Conservation (phyloP, 2,113 vertebrate genomes). For the Salvelinus alpinus region DNA sequence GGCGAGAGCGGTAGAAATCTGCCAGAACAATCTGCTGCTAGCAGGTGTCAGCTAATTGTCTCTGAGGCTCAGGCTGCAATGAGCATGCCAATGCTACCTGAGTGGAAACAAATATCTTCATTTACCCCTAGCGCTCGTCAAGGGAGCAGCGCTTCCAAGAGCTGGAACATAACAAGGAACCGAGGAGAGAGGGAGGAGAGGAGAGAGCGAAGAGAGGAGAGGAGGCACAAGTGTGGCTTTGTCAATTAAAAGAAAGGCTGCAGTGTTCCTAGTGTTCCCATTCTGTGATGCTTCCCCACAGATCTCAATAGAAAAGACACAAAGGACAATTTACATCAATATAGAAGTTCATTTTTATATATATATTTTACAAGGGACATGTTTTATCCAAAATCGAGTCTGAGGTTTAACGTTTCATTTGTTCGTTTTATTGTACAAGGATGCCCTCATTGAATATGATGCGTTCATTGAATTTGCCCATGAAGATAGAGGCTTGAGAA, state of each 20-base stretch:
- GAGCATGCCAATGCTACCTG: slow-evolving; percentile 79
- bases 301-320: slow-evolving; percentile 39
- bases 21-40: slow-evolving; percentile 90
- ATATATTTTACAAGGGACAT: background rate
- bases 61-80: slow-evolving; percentile 77
- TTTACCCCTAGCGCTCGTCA: slow-evolving; percentile 59
- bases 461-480: background rate
- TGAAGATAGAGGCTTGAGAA: slow-evolving; percentile 6
- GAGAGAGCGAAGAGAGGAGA: slow-evolving; percentile 15
- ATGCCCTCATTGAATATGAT: slow-evolving; percentile 6
- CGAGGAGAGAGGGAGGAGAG: slow-evolving; percentile 14
- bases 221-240: slow-evolving; percentile 60
- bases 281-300: slow-evolving; percentile 24
- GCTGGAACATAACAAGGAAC: slow-evolving; percentile 49
- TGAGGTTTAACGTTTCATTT: background rate
- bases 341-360: background rate
- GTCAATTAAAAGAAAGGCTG: slow-evolving; percentile 49
- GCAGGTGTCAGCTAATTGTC: slow-evolving; percentile 94
- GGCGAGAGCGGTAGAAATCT: slow-evolving; percentile 83
- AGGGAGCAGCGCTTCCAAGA: slow-evolving; percentile 53
- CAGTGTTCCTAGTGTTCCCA: slow-evolving; percentile 23
- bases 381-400: background rate
- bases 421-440: background rate
- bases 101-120: slow-evolving; percentile 81
- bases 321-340: slow-evolving; percentile 27